Evolutionary conservation across 2,113 vertebrate genomes (phyloP), one percentile per base, ranked within the genome.

Genomic region (Otolemur garnettii): DNA sequence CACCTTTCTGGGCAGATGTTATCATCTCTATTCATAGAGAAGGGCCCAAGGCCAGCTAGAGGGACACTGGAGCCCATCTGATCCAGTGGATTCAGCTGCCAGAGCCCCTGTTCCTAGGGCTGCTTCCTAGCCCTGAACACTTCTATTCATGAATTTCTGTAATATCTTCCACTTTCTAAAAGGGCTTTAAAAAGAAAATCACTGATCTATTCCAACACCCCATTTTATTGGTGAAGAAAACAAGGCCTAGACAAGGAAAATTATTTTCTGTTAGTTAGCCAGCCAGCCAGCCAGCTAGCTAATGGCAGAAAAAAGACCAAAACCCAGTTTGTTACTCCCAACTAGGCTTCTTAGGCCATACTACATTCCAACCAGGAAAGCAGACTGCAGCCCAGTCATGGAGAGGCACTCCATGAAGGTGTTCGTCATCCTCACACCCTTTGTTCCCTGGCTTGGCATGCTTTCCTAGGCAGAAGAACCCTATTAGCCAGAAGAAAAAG

Each of bases 301-400:
- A 17, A 42, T 4, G 59, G 60, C 42, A 10, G 64, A 89, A 3
- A 74, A 15, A 1, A 26, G 33, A 45, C 69, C 28, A 13, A 68
- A 69, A 7, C 66, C 72, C 35, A 50, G 50, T 18, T 2, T 19
- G 66, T 66, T 4, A 13, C 75, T 79, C 28, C 68, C 38, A 15
- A 0, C 4, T 8, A 3, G 71, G 60, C 30, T 45, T 78, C 53
- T 21, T 28, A 78, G 64, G 35, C 87, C 57, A 60, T 13, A 15
- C 10, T 9, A 13, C 35, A n/a, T 0, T 28, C 35, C 4, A 11
- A 0, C 0, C 9, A 24, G 69, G 55, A 26, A 21, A 17, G 33
- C 1, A 9, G 55, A 26, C 14, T n/a, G 17, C 26, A 57, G 82
- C 26, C 80, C 5, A 1, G 14, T 11, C 7, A 0, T 4, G n/a